Evolutionary conservation across 1,140 invertebrate species (phyloP).

Genomic region (Drosophila willistoni): DNA sequence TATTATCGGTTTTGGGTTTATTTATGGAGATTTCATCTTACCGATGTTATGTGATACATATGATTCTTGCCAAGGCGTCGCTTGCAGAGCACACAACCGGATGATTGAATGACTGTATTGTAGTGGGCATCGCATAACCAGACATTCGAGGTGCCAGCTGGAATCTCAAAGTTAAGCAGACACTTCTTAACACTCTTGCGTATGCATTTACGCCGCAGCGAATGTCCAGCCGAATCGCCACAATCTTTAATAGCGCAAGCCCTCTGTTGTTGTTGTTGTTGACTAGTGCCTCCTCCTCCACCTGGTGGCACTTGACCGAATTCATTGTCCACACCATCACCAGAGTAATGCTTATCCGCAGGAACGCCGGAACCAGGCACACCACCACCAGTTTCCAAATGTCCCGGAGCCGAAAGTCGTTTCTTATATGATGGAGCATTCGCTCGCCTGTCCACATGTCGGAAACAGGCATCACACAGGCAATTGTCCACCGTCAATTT

Average conservation of each 20-base stretch:
- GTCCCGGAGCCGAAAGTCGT: slow-evolving; percentile 79
- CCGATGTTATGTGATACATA: slow-evolving; percentile 86
- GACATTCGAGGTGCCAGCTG: slow-evolving; percentile 77
- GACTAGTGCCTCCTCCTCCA: slow-evolving; percentile 47
- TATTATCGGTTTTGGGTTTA: background rate
- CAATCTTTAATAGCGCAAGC: slow-evolving; percentile 87
- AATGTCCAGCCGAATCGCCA: slow-evolving; percentile 86
- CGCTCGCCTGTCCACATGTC: slow-evolving; percentile 91
- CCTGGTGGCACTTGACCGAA: slow-evolving; percentile 23
- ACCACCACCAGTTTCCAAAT: slow-evolving; percentile 50
- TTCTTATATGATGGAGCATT: slow-evolving; percentile 86
- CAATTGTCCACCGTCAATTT: slow-evolving; percentile 91
- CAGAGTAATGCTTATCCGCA: slow-evolving; percentile 46
- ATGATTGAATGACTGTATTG: slow-evolving; percentile 87
- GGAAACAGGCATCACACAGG: slow-evolving; percentile 92
- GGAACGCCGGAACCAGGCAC: background rate
- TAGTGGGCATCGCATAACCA: slow-evolving; percentile 87
- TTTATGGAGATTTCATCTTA: slow-evolving; percentile 36
- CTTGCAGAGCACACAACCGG: slow-evolving; percentile 90
- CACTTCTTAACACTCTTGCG: slow-evolving; percentile 88
- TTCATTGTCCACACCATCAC: slow-evolving; percentile 28
- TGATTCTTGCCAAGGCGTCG: slow-evolving; percentile 89
- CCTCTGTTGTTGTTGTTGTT: slow-evolving; percentile 42
- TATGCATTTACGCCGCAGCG: slow-evolving; percentile 90
- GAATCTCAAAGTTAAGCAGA: slow-evolving; percentile 76